phyloP scores from a whole-genome alignment of 2,888 invertebrate genomes.

The Melanchra persicariae region DNA sequence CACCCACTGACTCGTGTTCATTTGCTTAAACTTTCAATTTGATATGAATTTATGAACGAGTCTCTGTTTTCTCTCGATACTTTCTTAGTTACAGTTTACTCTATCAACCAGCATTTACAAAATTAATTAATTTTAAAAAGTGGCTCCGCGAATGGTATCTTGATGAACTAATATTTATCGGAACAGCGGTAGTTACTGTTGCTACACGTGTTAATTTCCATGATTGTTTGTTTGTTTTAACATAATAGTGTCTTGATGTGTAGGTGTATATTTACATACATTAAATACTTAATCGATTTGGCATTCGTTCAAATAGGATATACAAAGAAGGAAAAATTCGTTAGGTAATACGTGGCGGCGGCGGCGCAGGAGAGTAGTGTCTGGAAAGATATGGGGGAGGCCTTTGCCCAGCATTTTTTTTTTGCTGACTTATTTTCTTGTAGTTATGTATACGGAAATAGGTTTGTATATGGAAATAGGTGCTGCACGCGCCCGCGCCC shows the following conservation, averaged over 20 bases:
- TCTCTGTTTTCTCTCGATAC: conserved; percentile 77
- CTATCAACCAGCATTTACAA: conserved; percentile 39
- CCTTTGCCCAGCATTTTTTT: too few species aligned
- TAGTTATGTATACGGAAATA: conserved; percentile 2
- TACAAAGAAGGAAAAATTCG: conserved; percentile 8
- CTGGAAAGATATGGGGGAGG: too few species aligned
- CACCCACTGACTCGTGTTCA: conserved; percentile 81
- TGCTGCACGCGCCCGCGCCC: conserved; percentile 12
- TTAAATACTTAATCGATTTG: conserved; percentile 49
- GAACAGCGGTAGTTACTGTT: conserved; percentile 28
- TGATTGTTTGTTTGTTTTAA: conserved; percentile 54
- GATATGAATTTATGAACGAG: conserved; percentile 83
- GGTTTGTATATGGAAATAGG: conserved; percentile 22
- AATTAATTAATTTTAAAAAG: conserved; percentile 59
- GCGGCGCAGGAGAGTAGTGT: too few species aligned
- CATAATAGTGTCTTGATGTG: conserved; percentile 25
- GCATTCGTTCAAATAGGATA: conserved; percentile 36
- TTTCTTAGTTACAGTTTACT: conserved; percentile 58
- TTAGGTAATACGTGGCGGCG: too few species aligned
- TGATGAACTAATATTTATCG: conserved; percentile 36
- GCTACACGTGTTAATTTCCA: conserved; percentile 30
- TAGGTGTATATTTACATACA: conserved; percentile 39
- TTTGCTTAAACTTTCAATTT: conserved; percentile 88
- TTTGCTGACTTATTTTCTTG: conserved; percentile 21
- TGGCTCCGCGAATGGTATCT: conserved; percentile 16